Percentiles rank a stretch among this genome's conserved stretches.
Evolutionary conservation across 2,113 vertebrate species (phyloP).

Genomic region (Nyctibius bracteatus): DNA sequence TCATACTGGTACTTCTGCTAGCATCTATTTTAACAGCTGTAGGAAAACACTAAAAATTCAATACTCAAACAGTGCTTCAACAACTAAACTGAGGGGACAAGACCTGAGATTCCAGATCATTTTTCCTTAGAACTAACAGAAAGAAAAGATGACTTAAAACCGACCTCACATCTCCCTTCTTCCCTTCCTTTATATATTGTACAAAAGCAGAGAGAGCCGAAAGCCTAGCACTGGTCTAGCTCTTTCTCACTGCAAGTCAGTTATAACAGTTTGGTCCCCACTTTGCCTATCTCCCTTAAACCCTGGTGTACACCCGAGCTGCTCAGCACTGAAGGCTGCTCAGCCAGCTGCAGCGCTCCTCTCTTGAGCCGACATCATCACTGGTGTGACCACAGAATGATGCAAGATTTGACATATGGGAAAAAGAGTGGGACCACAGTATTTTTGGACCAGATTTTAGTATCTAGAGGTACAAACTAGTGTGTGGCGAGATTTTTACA

Average conservation of each 20-base stretch:
- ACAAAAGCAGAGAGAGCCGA: not conserved
- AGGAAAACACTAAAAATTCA: not conserved
- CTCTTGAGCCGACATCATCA: not conserved
- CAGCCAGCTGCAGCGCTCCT: not conserved
- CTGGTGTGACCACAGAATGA: not conserved
- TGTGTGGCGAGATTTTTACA: not conserved
- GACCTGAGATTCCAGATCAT: not conserved
- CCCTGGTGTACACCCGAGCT: rapidly evolving
- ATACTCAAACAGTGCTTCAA: not conserved
- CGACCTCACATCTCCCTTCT: not conserved
- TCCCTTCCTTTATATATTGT: not conserved
- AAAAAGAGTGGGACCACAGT: not conserved
- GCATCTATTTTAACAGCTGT: not conserved
- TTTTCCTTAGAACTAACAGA: not conserved
- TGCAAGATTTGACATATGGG: not conserved
- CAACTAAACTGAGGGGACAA: not conserved
- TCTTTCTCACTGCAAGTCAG: not conserved
- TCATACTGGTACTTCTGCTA: not conserved
- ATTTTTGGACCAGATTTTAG: not conserved
- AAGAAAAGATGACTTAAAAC: not conserved
- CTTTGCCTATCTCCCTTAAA: not conserved
- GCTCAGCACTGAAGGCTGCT: not conserved
- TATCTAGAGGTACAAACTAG: not conserved
- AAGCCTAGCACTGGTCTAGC: not conserved
- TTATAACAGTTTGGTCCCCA: not conserved